Conservation (phyloP, 2,888 invertebrate species). For the Hololepta plana region DNA sequence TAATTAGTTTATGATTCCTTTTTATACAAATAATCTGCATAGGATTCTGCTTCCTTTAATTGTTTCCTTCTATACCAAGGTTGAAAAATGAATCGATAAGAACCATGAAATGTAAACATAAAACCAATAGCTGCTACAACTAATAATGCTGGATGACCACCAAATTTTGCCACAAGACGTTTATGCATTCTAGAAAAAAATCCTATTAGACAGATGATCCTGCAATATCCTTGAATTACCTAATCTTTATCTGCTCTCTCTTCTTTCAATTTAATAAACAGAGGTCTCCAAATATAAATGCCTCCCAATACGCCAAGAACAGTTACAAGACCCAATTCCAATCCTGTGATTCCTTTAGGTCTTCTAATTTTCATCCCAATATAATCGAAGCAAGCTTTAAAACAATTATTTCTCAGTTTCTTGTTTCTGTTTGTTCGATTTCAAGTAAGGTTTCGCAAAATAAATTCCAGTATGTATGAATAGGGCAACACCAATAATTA, state of each 20-base stretch:
- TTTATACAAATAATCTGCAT: conserved; percentile 1
- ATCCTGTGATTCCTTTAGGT: conserved; percentile 18
- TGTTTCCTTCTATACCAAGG: conserved; percentile 13
- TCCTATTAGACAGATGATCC: too few relatives aligned
- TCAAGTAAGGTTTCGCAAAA: conserved; percentile 12
- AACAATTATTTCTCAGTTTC: conserved; percentile 1
- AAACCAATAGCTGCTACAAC: conserved; percentile 13
- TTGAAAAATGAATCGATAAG: conserved; percentile 11
- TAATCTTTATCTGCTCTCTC: conserved; percentile 5
- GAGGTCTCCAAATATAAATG: conserved; percentile 26
- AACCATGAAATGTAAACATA: conserved; percentile 9
- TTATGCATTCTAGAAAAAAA: too few relatives aligned
- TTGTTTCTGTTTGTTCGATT: conserved; percentile 7
- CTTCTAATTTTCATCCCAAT: conserved; percentile 18
- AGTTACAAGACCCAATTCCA: conserved; percentile 18
- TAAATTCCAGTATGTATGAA: conserved; percentile 13
- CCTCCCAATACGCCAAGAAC: conserved; percentile 21
- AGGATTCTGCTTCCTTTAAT: conserved; percentile 7
- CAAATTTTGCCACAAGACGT: conserved; percentile 10
- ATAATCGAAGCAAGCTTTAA: conserved; percentile 1
- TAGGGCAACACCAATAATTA: conserved; percentile 13
- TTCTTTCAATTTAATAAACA: conserved; percentile 13
- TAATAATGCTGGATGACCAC: conserved; percentile 14
- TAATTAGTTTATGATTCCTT: too few relatives aligned
- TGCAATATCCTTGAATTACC: too few relatives aligned